These are phyloP conservation scores for Hoplodrina blanda DNA, from an alignment of 2,888 invertebrate genomes.

Conservation along the genomic window DNA sequence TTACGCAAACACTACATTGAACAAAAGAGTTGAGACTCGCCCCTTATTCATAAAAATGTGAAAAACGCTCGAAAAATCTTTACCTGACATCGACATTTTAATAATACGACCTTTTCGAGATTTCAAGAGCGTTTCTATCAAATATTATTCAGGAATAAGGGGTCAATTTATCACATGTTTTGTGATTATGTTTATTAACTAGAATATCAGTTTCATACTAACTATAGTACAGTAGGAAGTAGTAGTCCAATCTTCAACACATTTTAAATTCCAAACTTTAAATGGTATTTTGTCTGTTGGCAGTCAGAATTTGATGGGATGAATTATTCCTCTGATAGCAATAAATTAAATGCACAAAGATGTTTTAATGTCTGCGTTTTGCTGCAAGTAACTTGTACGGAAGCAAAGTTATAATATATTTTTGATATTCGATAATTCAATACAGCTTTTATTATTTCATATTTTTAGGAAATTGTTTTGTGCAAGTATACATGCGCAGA, in stretches of 20 bases:
- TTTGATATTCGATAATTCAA: neutral
- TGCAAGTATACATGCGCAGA: too few relatives aligned
- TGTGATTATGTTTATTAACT: constrained; percentile 76
- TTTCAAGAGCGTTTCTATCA: constrained; percentile 31
- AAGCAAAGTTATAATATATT: too few relatives aligned
- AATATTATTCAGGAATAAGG: constrained; percentile 45
- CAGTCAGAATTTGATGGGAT: constrained; percentile 7
- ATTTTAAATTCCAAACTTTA: constrained; percentile 60
- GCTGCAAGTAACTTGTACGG: neutral
- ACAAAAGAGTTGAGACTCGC: constrained; percentile 50
- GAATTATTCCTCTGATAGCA: too few relatives aligned
- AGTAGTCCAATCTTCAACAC: constrained; percentile 63
- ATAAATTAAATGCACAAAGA: too few relatives aligned
- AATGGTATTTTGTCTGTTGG: constrained; percentile 40
- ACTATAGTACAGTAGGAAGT: constrained; percentile 72
- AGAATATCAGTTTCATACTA: constrained; percentile 66
- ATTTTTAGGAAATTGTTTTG: too few relatives aligned
- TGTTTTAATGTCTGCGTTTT: neutral
- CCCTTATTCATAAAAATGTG: constrained; percentile 46
- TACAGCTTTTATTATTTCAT: neutral
- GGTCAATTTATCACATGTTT: constrained; percentile 76
- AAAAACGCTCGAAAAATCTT: constrained; percentile 37
- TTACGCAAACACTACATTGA: constrained; percentile 59
- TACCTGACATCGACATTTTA: constrained; percentile 42
- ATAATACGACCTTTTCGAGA: constrained; percentile 25